These are phyloP conservation scores for Gymnothorax reevesii DNA, from an alignment of 2,797 vertebrate genomes.

Conservation along the genomic window DNA sequence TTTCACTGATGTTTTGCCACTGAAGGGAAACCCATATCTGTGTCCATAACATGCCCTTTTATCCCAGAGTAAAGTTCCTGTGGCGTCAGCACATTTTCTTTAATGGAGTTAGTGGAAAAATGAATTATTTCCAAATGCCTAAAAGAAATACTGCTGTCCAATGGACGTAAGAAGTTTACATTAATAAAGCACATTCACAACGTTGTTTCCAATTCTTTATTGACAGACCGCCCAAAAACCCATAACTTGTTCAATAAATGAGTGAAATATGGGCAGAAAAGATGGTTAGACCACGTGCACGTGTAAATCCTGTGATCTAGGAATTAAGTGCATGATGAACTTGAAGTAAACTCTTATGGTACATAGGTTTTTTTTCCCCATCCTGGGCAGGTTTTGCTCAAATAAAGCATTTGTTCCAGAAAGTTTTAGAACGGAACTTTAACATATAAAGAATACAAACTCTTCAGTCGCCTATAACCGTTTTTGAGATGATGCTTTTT, in stretches of 20 bases:
- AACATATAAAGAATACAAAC: no score
- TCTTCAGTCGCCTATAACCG: no score
- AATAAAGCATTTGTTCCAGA: no score
- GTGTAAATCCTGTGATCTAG: no score
- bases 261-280: neutral
- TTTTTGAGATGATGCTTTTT: no score
- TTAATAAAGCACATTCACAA: neutral
- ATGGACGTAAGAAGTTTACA: neutral
- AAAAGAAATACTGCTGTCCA: neutral
- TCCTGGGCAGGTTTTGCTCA: no score
- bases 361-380: no score
- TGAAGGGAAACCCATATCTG: neutral
- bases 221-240: no score
- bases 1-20: neutral
- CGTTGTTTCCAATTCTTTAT: neutral
- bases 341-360: no score
- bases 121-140: neutral
- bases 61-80: neutral
- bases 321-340: no score
- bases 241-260: neutral
- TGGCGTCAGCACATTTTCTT: slow-evolving; percentile 16
- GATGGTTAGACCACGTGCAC: neutral
- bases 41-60: neutral
- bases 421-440: no score
- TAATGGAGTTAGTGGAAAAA: neutral